Percentiles rank a stretch among this genome's conserved stretches.
phyloP scores from a whole-genome alignment of 2,888 invertebrate genomes.

The Cataglyphis albicans region DNA sequence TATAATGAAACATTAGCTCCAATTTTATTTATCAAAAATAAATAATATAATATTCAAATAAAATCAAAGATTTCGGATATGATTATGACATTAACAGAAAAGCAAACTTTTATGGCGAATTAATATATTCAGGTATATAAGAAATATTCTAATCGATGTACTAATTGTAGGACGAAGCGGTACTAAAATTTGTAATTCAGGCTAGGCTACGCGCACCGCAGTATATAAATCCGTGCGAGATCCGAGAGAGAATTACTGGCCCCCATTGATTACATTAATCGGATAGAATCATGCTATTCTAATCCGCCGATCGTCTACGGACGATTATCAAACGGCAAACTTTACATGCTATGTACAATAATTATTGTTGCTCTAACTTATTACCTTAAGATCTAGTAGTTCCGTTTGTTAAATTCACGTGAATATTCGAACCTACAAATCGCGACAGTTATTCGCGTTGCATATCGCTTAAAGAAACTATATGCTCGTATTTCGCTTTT shows the following conservation, averaged over 20 bases:
- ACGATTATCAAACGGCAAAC: constrained; percentile 56
- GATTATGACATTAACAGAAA: too few species aligned
- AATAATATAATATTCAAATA: constrained; percentile 10
- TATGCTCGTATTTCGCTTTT: constrained; percentile 18
- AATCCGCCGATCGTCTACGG: constrained; percentile 51
- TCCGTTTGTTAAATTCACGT: constrained; percentile 61
- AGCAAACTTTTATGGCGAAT: neutral
- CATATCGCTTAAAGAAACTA: constrained; percentile 34
- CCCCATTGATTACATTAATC: constrained; percentile 79
- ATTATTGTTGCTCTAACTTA: constrained; percentile 67
- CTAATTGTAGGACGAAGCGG: constrained; percentile 6
- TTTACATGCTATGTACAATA: constrained; percentile 71
- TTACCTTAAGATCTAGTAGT: constrained; percentile 73
- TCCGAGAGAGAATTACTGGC: constrained; percentile 85
- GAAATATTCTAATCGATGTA: neutral
- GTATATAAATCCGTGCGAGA: constrained; percentile 81
- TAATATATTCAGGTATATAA: neutral
- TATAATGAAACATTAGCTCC: neutral
- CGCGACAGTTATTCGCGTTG: constrained; percentile 19
- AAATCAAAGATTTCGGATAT: neutral
- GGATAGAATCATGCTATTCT: constrained; percentile 66
- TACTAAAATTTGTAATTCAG: constrained; percentile 62
- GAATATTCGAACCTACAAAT: constrained; percentile 56
- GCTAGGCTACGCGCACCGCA: constrained; percentile 78
- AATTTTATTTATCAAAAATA: neutral